A percentile compares a stretch with the other conserved stretches of the same genome.
Conservation (phyloP, 2,888 invertebrate genomes). For the Ichneumon xanthorius region DNA sequence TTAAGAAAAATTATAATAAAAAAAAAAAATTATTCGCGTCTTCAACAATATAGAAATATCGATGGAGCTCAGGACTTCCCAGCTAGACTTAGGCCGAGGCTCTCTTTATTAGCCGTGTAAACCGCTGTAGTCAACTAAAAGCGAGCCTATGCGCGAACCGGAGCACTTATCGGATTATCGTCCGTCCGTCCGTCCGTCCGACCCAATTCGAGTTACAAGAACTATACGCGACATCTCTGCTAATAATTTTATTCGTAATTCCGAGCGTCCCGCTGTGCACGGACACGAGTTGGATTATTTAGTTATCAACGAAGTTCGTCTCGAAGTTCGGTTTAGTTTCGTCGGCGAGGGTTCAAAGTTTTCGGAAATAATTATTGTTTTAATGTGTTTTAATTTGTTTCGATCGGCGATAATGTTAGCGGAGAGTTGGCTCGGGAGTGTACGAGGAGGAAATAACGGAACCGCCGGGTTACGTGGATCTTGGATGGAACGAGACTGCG, state of each 20-base stretch:
- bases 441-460: slow-evolving; percentile 46
- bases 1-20: too few species aligned
- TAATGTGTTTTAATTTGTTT: background rate
- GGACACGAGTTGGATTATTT: slow-evolving; percentile 3
- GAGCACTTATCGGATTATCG: slow-evolving; percentile 41
- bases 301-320: background rate
- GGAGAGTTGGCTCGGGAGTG: slow-evolving; percentile 13
- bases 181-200: background rate
- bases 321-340: slow-evolving; percentile 9
- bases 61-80: slow-evolving; percentile 19
- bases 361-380: background rate
- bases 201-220: background rate
- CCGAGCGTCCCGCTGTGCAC: background rate
- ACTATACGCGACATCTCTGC: background rate
- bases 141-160: slow-evolving; percentile 4
- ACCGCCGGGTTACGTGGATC: slow-evolving; percentile 69
- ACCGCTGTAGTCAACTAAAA: slow-evolving; percentile 1
- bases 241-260: slow-evolving; percentile 1
- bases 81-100: slow-evolving; percentile 1
- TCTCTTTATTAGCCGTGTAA: slow-evolving; percentile 12
- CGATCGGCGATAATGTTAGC: background rate
- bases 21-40: too few species aligned
- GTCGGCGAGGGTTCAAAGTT: background rate
- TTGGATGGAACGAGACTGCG: slow-evolving; percentile 73
- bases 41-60: slow-evolving; percentile 28